phyloP scores from a whole-genome alignment of 1,140 invertebrate genomes.

The Drosophila nannoptera region DNA sequence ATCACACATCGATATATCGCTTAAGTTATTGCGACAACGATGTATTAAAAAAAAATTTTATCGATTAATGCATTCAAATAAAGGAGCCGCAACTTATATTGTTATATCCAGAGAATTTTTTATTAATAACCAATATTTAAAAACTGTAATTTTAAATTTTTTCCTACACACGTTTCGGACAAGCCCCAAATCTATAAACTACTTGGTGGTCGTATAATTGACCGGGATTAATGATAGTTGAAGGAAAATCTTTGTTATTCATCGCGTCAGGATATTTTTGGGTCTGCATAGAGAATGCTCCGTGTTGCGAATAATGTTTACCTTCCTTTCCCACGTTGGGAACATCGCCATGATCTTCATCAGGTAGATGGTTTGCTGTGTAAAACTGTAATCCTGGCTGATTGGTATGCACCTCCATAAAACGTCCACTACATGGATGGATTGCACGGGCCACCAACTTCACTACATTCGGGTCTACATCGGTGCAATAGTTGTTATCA shows the following conservation, averaged over 20 bases:
- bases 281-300: slow-evolving; percentile 93
- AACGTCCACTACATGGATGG: slow-evolving; percentile 86
- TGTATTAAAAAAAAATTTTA: no score
- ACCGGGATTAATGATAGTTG: slow-evolving; percentile 86
- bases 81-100: neutral
- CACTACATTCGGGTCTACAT: slow-evolving; percentile 54
- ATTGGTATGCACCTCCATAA: slow-evolving; percentile 88
- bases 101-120: neutral
- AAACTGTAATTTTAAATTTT: neutral
- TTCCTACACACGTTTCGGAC: slow-evolving; percentile 52
- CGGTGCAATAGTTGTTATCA: slow-evolving; percentile 88
- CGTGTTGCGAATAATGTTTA: slow-evolving; percentile 86
- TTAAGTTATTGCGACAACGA: no score
- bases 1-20: slow-evolving; percentile 1
- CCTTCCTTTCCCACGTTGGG: slow-evolving; percentile 85
- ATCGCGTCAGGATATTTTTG: slow-evolving; percentile 95
- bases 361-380: slow-evolving; percentile 87
- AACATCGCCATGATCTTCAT: slow-evolving; percentile 66
- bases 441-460: slow-evolving; percentile 80
- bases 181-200: slow-evolving; percentile 82
- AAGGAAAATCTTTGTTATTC: slow-evolving; percentile 90
- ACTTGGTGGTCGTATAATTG: slow-evolving; percentile 84
- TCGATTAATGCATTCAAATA: neutral
- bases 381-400: slow-evolving; percentile 95
- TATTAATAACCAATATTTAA: neutral